Percentiles rank a stretch among this genome's conserved stretches.
Evolutionary conservation across 2,797 vertebrate species (phyloP).

Genomic region (Tarsius wallacei): DNA sequence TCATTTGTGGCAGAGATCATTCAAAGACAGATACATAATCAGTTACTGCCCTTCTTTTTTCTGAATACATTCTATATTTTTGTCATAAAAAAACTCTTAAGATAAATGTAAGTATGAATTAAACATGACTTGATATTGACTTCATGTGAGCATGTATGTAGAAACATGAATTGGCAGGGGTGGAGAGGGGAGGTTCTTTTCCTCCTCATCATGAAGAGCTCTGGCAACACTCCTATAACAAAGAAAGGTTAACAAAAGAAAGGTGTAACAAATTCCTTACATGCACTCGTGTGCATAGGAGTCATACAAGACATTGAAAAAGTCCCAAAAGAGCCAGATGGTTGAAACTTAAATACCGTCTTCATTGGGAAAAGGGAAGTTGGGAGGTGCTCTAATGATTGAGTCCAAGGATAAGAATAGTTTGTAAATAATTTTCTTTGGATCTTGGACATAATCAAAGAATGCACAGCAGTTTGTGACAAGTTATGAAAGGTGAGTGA

Average conservation of each 20-base stretch:
- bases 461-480: neutral
- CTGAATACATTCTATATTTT: neutral
- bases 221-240: neutral
- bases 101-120: neutral
- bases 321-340: neutral
- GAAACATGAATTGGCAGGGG: neutral
- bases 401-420: too few species aligned
- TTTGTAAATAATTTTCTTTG: neutral
- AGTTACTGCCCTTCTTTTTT: neutral
- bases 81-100: neutral
- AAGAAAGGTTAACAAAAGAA: neutral
- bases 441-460: neutral
- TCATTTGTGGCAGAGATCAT: neutral
- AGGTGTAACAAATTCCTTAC: neutral
- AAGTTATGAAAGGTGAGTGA: neutral
- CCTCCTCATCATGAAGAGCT: neutral
- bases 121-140: neutral
- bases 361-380: neutral
- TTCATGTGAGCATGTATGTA: neutral
- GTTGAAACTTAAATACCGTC: neutral
- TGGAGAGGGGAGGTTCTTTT: neutral
- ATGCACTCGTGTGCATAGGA: neutral
- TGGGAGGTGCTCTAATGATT: neutral
- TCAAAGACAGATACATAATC: neutral
- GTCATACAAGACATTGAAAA: neutral